Conservation (phyloP, 2,888 invertebrate species). For the Pteria penguin region DNA sequence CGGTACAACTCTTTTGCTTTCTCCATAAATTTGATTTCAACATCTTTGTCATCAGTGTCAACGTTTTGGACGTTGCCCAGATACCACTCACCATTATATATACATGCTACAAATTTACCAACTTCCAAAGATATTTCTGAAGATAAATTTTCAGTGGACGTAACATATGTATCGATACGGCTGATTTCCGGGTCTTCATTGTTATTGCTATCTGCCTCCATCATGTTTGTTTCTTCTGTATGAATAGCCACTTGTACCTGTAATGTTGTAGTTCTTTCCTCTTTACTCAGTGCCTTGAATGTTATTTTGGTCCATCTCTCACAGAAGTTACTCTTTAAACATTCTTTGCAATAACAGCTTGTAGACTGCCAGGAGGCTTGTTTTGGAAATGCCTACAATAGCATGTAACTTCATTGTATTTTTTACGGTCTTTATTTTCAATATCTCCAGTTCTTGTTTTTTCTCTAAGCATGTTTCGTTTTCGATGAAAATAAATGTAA, state of each 20-base stretch:
- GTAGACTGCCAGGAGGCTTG: background rate
- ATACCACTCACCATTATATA: background rate
- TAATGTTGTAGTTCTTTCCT: too few species aligned
- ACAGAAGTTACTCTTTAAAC: background rate
- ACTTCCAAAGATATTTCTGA: too few species aligned
- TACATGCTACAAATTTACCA: background rate
- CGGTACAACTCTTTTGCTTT: background rate
- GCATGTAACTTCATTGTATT: conserved; percentile 25
- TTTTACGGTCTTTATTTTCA: conserved; percentile 4
- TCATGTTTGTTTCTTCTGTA: too few species aligned
- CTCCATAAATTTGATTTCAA: background rate
- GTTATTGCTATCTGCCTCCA: too few species aligned
- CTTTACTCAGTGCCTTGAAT: background rate
- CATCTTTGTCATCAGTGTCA: background rate
- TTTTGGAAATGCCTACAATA: background rate
- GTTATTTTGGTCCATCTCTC: background rate
- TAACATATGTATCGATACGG: too few species aligned
- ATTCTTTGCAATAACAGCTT: background rate
- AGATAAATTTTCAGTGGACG: too few species aligned
- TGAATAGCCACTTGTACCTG: background rate
- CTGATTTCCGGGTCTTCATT: too few species aligned
- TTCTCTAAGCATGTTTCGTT: background rate
- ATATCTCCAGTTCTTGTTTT: background rate
- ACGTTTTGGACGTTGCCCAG: background rate
- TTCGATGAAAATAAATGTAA: conserved; percentile 9